Conservation (phyloP, 2,797 vertebrate species). For the Ceyx erithaca region DNA sequence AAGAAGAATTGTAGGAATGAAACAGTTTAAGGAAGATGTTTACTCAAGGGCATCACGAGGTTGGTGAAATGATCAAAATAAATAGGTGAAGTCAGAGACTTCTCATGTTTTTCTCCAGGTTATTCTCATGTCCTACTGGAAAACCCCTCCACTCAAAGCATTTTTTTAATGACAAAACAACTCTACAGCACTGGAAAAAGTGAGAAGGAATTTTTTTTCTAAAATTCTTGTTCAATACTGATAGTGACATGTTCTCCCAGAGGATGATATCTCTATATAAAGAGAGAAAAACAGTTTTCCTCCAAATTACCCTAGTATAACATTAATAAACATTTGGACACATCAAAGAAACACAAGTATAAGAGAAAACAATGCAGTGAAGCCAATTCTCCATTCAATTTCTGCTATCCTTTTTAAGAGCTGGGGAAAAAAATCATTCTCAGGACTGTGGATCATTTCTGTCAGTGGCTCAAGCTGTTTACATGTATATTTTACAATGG, state of each 20-base stretch:
- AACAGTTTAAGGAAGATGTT: constrained; percentile 17
- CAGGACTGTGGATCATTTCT: neutral
- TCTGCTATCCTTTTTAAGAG: neutral
- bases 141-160: neutral
- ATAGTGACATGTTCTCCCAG: neutral
- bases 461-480: neutral
- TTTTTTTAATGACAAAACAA: neutral
- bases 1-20: neutral
- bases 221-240: neutral
- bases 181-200: neutral
- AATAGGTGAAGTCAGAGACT: neutral
- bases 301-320: neutral
- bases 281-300: neutral
- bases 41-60: neutral
- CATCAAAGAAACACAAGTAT: neutral
- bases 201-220: neutral
- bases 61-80: constrained; percentile 27
- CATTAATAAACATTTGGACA: neutral
- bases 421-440: neutral
- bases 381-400: neutral
- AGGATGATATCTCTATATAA: neutral
- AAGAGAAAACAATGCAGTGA: neutral
- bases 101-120: neutral
- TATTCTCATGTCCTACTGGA: neutral
- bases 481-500: fast-evolving